phyloP scores from a whole-genome alignment of 1,140 invertebrate genomes.

The Aricia agestis region DNA sequence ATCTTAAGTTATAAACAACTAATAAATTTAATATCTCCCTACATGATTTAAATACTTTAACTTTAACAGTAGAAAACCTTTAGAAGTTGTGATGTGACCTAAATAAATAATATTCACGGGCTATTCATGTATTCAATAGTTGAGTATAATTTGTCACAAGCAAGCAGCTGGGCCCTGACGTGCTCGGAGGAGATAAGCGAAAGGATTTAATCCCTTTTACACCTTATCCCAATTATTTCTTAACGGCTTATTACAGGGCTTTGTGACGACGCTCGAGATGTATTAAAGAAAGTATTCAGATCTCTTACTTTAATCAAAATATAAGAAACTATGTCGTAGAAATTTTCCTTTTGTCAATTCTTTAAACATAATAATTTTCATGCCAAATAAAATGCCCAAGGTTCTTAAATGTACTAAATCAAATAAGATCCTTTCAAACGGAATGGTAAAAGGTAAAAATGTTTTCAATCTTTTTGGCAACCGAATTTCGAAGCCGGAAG shows the following conservation, averaged over 20 bases:
- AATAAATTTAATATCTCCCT: too few relatives aligned
- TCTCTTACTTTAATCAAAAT: too few relatives aligned
- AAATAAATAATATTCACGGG: neutral
- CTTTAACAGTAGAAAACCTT: too few relatives aligned
- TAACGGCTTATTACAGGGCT: neutral
- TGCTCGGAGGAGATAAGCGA: neutral
- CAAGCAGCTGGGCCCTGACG: neutral
- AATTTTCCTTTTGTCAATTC: too few relatives aligned
- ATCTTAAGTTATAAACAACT: too few relatives aligned
- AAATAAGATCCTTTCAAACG: too few relatives aligned
- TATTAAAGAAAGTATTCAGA: too few relatives aligned
- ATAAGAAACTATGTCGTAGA: too few relatives aligned
- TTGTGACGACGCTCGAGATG: neutral
- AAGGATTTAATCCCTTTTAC: slow-evolving; percentile 5
- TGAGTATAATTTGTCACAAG: neutral
- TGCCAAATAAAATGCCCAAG: too few relatives aligned
- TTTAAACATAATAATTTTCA: too few relatives aligned
- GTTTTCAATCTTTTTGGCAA: neutral
- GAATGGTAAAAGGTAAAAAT: neutral
- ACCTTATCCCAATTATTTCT: slow-evolving; percentile 9
- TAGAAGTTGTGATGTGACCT: neutral
- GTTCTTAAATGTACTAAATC: too few relatives aligned
- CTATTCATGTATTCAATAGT: neutral
- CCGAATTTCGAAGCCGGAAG: neutral
- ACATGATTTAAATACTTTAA: too few relatives aligned